Evolutionary conservation across 2,797 vertebrate species (phyloP).

Genomic region (Eutrigla gurnardus): DNA sequence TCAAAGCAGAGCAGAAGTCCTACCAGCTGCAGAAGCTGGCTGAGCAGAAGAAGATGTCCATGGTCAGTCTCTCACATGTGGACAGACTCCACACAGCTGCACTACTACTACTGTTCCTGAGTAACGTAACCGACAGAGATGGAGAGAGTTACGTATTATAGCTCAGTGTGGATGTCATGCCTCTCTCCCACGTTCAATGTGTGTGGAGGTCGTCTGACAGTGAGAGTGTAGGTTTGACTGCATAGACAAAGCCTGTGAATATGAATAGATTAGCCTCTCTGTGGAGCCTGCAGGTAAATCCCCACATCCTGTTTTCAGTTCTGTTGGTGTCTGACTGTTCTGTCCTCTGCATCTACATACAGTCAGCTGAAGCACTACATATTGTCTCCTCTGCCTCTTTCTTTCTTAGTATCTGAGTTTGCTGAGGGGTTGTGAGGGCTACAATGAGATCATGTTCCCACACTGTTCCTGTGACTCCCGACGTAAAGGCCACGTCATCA

Average conservation of each 20-base stretch:
- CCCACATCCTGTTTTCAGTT: constrained; percentile 6
- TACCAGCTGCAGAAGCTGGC: constrained; percentile 96
- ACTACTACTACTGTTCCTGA: background rate
- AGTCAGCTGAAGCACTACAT: background rate
- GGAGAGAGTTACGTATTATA: background rate
- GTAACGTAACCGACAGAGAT: background rate
- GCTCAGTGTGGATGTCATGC: constrained; percentile 7
- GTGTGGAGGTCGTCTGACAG: background rate
- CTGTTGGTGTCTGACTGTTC: background rate
- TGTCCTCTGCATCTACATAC: background rate
- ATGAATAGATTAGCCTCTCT: background rate
- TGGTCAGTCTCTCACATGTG: constrained; percentile 82
- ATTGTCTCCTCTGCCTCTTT: constrained; percentile 3
- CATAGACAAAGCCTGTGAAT: background rate
- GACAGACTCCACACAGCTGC: constrained; percentile 2
- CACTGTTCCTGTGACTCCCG: constrained; percentile 97
- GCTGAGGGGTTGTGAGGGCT: constrained; percentile 92
- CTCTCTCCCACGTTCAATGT: background rate
- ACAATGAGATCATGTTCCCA: constrained; percentile 96
- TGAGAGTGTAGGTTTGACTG: constrained; percentile 6
- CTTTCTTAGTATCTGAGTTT: constrained; percentile 89
- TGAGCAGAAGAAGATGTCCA: constrained; percentile 95
- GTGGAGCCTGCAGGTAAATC: constrained; percentile 21
- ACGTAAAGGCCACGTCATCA: constrained; percentile 94
- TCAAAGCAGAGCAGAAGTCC: constrained; percentile 95